These are phyloP conservation scores for Cebus imitator DNA, from an alignment of 2,113 vertebrate genomes.

Conservation along the genomic window DNA sequence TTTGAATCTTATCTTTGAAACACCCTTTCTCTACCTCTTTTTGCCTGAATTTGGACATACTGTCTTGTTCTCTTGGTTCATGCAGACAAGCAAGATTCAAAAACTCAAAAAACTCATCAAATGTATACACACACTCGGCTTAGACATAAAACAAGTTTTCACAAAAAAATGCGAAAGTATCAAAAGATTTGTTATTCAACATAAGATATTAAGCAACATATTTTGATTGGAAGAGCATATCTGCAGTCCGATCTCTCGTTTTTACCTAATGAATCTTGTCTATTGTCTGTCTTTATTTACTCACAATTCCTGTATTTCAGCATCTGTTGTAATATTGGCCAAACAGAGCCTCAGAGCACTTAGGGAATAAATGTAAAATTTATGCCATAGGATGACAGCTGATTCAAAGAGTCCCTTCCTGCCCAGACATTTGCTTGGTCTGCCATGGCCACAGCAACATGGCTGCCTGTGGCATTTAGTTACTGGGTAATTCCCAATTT, in stretches of 20 bases:
- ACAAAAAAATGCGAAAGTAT: background rate
- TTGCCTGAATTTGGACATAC: background rate
- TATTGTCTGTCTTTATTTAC: background rate
- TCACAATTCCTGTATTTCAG: conserved; percentile 26
- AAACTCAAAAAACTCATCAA: background rate
- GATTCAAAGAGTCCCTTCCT: background rate
- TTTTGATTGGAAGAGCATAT: background rate
- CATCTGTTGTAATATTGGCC: background rate
- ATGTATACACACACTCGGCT: too few relatives aligned
- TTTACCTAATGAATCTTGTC: background rate
- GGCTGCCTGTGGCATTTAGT: background rate
- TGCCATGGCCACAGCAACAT: background rate
- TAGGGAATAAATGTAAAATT: conserved; percentile 29
- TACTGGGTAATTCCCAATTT: background rate
- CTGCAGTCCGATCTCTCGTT: background rate
- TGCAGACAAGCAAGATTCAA: background rate
- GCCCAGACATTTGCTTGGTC: background rate
- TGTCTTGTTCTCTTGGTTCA: background rate
- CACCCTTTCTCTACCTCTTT: background rate
- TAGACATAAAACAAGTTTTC: background rate
- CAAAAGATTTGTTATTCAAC: background rate
- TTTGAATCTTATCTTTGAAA: background rate
- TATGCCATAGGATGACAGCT: background rate
- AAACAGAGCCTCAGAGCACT: background rate
- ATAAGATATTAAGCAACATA: background rate